A percentile compares a stretch with the other conserved stretches of the same genome.
phyloP scores from a whole-genome alignment of 35 echinoderm and acorn worm species.

The Stichopus chloronotus region DNA sequence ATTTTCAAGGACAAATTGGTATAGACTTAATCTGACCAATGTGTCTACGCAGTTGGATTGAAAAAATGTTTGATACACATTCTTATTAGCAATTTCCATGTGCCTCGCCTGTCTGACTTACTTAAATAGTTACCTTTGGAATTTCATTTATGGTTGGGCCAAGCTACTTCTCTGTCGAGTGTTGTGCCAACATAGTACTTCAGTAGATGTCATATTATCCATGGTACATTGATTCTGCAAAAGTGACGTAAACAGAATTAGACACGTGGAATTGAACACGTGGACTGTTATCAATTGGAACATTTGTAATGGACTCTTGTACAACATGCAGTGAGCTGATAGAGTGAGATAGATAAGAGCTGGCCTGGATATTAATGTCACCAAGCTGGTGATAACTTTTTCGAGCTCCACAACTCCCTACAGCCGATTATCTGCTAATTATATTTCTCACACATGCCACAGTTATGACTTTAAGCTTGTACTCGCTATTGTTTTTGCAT shows the following conservation, averaged over 20 bases:
- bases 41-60: not conserved
- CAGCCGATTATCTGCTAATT: not conserved
- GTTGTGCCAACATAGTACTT: not conserved
- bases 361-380: not conserved
- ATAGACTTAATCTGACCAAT: not conserved
- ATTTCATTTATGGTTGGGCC: not conserved
- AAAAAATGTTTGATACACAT: conserved; percentile 7
- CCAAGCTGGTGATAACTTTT: not conserved
- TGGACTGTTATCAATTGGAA: not conserved
- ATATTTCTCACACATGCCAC: not conserved
- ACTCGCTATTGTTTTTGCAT: not conserved
- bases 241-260: not conserved
- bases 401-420: not conserved
- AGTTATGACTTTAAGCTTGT: not conserved
- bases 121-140: not conserved
- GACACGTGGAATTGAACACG: not conserved
- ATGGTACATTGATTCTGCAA: not conserved
- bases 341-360: not conserved
- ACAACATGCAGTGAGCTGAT: not conserved
- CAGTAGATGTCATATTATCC: not conserved
- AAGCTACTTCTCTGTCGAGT: not conserved
- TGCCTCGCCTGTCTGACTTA: not conserved
- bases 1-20: not conserved
- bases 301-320: not conserved
- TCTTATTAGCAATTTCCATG: not conserved